Conservation (phyloP, 2,113 vertebrate species). For the Ondatra zibethicus region DNA sequence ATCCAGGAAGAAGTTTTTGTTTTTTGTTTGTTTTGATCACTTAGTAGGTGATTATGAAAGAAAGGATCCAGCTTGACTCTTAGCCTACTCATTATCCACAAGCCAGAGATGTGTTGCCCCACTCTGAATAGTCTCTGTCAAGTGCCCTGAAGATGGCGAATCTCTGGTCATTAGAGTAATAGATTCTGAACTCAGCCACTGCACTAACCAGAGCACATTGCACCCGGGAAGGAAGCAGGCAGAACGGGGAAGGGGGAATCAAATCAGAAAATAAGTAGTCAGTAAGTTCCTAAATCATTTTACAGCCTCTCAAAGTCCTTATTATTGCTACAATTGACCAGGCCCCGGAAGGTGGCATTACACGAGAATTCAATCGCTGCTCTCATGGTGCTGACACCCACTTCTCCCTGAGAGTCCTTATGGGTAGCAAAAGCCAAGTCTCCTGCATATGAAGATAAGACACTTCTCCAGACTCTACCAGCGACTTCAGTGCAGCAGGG, state of each 20-base stretch:
- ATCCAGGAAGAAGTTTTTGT: conserved; percentile 9
- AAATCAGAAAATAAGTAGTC: conserved; percentile 55
- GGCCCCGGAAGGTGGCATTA: not conserved
- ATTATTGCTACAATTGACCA: not conserved
- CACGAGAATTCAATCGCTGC: not conserved
- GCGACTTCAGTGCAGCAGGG: conserved; percentile 54
- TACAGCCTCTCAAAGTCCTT: not conserved
- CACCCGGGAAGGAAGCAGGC: conserved; percentile 71
- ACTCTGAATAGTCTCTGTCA: conserved; percentile 10
- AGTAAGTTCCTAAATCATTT: conserved; percentile 39
- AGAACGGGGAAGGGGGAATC: conserved; percentile 49
- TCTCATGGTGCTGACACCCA: conserved; percentile 69
- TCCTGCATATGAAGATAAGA: conserved; percentile 68
- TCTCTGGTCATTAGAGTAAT: conserved; percentile 75
- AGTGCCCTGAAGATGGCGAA: conserved; percentile 77
- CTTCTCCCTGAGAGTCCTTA: conserved; percentile 64
- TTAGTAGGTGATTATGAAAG: conserved; percentile 73
- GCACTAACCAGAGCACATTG: conserved; percentile 59
- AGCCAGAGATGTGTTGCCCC: not conserved
- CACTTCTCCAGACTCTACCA: conserved; percentile 40
- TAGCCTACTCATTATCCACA: not conserved
- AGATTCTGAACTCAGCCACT: conserved; percentile 76
- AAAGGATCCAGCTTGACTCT: conserved; percentile 78
- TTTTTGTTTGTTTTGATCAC: not conserved
- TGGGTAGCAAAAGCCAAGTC: conserved; percentile 62